phyloP scores from a whole-genome alignment of 2,797 vertebrate genomes.

The Smutsia temminckii region DNA sequence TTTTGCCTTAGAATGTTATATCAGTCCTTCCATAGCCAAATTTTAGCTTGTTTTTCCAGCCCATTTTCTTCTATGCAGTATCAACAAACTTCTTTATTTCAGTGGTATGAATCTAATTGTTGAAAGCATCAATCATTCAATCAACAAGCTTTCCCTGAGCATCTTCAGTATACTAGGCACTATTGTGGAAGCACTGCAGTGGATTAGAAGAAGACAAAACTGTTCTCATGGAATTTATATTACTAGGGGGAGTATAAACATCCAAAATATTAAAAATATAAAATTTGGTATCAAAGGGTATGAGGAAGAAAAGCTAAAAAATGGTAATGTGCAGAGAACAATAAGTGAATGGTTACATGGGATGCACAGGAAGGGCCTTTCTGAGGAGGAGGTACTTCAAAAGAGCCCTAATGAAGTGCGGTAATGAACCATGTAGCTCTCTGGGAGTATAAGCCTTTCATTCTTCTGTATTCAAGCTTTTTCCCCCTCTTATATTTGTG shows the following conservation, averaged over 20 bases:
- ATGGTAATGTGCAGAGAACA: not conserved
- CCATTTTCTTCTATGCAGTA: not conserved
- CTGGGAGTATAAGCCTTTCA: not conserved
- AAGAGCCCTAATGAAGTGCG: not conserved
- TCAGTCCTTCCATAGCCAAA: not conserved
- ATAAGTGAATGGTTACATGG: not conserved
- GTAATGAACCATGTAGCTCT: not conserved
- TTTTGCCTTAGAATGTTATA: not conserved
- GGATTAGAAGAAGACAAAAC: not conserved
- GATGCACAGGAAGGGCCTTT: not conserved
- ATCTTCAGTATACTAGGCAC: not conserved
- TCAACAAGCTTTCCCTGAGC: not conserved
- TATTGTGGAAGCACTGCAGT: not conserved
- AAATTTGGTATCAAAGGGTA: not conserved
- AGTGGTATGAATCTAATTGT: not conserved
- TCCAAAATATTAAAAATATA: not conserved
- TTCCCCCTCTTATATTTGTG: not conserved
- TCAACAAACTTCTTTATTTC: not conserved
- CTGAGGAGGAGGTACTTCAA: not conserved
- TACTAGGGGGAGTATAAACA: not conserved
- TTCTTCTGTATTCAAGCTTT: not conserved
- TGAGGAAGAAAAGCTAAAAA: not conserved
- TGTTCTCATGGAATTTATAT: not conserved
- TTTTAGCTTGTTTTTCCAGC: not conserved
- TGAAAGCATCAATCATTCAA: not conserved